Evolutionary conservation across 2,797 vertebrate genomes (phyloP), one percentile per base, ranked within the genome.

Genomic region (Simalia tracyae): DNA sequence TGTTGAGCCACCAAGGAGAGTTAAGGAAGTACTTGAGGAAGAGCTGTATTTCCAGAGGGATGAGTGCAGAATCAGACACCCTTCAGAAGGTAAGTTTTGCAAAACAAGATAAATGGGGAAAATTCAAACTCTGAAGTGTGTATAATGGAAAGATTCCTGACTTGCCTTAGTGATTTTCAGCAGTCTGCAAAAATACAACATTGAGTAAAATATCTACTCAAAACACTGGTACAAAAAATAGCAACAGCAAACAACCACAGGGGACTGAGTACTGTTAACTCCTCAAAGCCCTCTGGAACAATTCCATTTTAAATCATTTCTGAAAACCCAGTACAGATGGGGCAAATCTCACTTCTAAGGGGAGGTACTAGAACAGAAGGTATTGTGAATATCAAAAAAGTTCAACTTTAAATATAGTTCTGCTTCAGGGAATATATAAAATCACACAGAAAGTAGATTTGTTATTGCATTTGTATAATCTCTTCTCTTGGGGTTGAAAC

Each of bases 1-100:
- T 88, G 97, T 97, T 81, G 97, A 98, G 26, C 97, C 97, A 57
- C 93, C 96, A 88, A 97, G 94, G 92, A 97, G 97, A 96, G 96
- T 98, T 94, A 98, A 97, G 93, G 97, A 98, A 94, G 96, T 98
- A 42, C 96, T 97, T 5, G 96, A 97, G 93, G 98, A 98, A 91
- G 97, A 98, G 56, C 94, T 97, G 91, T 95, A 89, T 92, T 96
- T 98, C 72, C 94, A 72, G 91, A 96, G 95, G 91, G 97, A 97
- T 90, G 97, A 96, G 11, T 95, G 96, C 64, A 89, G 90, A 28
- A 0, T 97, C 92, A 97, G 95, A 94, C 96, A 95, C 26, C 92
- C 96, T 90, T 93, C 96, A 94, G 84, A 97, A 98, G 97, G 97
- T 98, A 97, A 97, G 85, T 14, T 0, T 91, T 91, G 9, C 84